A percentile compares a stretch with the other conserved stretches of the same genome.
These are phyloP conservation scores for Turritopsis dohrnii DNA, from an alignment of 30 jellyfish, hydroid and myxozoan genomes.

Conservation along the genomic window DNA sequence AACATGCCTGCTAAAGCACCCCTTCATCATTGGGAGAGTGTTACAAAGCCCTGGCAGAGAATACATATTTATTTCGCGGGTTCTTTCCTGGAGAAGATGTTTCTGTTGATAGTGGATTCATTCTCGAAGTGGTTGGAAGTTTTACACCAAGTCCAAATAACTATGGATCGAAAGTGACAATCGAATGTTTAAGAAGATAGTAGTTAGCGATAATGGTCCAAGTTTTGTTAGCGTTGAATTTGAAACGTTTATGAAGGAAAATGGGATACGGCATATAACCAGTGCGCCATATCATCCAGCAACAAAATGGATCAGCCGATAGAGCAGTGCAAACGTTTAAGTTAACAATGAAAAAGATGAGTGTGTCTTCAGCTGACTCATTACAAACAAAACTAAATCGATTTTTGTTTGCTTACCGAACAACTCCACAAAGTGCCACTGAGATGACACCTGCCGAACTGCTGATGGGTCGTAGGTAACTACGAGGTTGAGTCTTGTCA, in stretches of 20 bases:
- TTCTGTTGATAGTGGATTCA: conserved; percentile 16
- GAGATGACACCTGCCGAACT: too few relatives aligned
- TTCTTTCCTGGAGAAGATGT: conserved; percentile 28
- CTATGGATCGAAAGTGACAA: too few relatives aligned
- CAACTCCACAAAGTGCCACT: too few relatives aligned
- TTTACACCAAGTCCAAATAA: too few relatives aligned
- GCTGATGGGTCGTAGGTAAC: too few relatives aligned
- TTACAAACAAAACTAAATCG: too few relatives aligned
- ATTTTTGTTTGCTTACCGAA: too few relatives aligned
- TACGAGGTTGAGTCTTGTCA: too few relatives aligned
- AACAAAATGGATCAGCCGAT: conserved; percentile 55
- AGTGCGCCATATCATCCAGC: conserved; percentile 60
- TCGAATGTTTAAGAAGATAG: too few relatives aligned
- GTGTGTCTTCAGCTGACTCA: not conserved
- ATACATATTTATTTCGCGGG: conserved; percentile 37
- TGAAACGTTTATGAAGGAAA: conserved; percentile 5
- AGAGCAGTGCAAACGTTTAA: conserved; percentile 36
- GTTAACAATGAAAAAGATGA: conserved; percentile 26
- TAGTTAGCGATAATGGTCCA: too few relatives aligned
- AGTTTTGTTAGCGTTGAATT: conserved; percentile 31
- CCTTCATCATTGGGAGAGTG: conserved; percentile 19
- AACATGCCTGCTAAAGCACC: conserved; percentile 15
- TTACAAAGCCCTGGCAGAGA: too few relatives aligned
- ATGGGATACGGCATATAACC: conserved; percentile 30
- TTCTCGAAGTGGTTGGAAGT: too few relatives aligned